Percentiles rank a stretch among this genome's conserved stretches.
Evolutionary conservation across 2,797 vertebrate species (phyloP).

Genomic region (Garrulus glandarius): DNA sequence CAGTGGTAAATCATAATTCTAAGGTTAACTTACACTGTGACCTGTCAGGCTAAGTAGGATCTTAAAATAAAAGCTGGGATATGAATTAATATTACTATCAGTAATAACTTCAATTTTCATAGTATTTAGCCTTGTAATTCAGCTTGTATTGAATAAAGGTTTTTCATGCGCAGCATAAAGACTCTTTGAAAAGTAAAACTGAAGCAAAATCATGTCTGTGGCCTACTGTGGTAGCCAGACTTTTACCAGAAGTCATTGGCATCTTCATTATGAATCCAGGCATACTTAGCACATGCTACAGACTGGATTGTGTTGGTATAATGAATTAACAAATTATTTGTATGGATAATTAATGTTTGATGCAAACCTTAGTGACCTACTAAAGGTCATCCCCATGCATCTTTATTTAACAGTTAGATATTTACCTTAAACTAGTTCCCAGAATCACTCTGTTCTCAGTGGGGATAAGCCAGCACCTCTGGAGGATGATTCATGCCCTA

Average conservation of each 20-base stretch:
- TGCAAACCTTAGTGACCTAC: background rate
- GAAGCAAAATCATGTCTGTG: background rate
- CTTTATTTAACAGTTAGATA: background rate
- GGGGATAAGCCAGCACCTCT: background rate
- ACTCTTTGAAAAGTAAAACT: background rate
- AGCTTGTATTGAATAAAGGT: background rate
- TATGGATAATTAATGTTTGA: background rate
- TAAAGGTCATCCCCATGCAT: background rate
- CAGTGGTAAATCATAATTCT: background rate
- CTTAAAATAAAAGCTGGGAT: background rate
- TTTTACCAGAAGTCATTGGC: background rate
- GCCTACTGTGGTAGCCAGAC: background rate
- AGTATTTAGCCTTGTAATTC: background rate
- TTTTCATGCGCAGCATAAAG: background rate
- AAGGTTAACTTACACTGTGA: background rate
- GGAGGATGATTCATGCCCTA: fast-evolving
- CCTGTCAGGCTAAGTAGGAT: background rate
- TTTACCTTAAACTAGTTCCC: background rate
- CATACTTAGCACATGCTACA: background rate
- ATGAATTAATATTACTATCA: background rate
- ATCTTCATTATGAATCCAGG: background rate
- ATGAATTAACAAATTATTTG: background rate
- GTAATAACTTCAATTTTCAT: background rate
- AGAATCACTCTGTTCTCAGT: background rate
- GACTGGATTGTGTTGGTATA: background rate